Evolutionary conservation across 1,140 invertebrate species (phyloP).

Genomic region (Zaprionus capensis): DNA sequence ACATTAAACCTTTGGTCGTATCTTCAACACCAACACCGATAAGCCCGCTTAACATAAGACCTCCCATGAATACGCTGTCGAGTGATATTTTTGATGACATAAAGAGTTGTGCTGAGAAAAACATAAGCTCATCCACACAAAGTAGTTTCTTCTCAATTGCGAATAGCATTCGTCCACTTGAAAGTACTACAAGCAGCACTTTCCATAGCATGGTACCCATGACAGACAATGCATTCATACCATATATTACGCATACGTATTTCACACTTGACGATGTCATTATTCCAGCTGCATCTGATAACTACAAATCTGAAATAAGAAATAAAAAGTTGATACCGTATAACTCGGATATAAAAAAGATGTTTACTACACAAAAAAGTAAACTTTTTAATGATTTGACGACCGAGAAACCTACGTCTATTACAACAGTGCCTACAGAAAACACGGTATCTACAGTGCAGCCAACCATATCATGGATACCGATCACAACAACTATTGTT

Average conservation of each 20-base stretch:
- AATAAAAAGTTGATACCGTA: not conserved
- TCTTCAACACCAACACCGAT: not conserved
- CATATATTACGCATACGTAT: conserved; percentile 31
- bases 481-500: not conserved
- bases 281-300: conserved; percentile 23
- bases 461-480: conserved; percentile 7
- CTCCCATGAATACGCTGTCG: not conserved
- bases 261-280: conserved; percentile 38
- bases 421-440: not conserved
- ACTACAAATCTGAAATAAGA: conserved; percentile 10
- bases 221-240: not conserved
- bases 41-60: not conserved
- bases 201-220: conserved; percentile 1
- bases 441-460: not conserved
- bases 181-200: conserved; percentile 2
- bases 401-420: not conserved
- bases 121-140: not conserved
- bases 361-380: conserved; percentile 1
- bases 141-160: not conserved
- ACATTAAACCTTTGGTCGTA: not conserved
- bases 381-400: not conserved
- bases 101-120: conserved; percentile 17
- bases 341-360: not conserved
- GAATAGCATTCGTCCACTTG: conserved; percentile 4
- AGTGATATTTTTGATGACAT: not conserved